Evolutionary conservation across 2,797 vertebrate genomes (phyloP).

Genomic region (Novumbra hubbsi): DNA sequence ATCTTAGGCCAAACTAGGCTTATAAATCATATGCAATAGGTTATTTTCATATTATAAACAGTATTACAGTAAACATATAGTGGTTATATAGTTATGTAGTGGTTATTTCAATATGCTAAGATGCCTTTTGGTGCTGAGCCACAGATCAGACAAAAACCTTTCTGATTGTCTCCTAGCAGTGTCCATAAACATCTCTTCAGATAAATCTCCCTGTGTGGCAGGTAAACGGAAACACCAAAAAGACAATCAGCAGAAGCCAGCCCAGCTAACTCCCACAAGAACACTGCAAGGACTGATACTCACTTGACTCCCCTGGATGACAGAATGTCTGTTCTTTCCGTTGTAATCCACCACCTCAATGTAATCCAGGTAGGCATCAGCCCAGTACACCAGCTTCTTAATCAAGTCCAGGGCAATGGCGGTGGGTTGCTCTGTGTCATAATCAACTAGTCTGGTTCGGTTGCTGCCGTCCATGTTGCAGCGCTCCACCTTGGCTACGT

Average conservation of each 20-base stretch:
- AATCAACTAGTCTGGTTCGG: constrained; percentile 87
- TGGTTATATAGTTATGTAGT: too few species aligned
- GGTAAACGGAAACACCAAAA: not conserved
- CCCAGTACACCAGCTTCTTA: constrained; percentile 96
- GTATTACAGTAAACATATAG: too few species aligned
- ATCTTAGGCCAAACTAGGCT: too few species aligned
- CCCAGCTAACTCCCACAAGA: not conserved
- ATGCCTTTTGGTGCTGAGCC: too few species aligned
- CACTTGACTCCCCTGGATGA: constrained; percentile 89
- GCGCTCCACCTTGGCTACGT: constrained; percentile 89
- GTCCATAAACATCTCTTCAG: not conserved
- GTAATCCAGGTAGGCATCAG: constrained; percentile 91
- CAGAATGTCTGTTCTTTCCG: constrained; percentile 83
- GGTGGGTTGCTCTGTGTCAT: constrained; percentile 88
- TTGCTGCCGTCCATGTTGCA: constrained; percentile 97
- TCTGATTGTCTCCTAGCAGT: not conserved
- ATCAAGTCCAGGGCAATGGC: constrained; percentile 88
- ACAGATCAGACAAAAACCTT: not conserved
- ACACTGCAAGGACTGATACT: constrained; percentile 59
- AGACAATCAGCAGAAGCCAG: not conserved
- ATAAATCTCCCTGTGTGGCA: not conserved
- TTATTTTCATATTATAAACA: too few species aligned
- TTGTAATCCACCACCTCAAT: constrained; percentile 94
- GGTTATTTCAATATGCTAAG: too few species aligned
- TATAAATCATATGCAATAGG: too few species aligned